These are phyloP conservation scores for Agelas oroides DNA, from an alignment of 37 sponge, comb jelly and placozoan species.

Conservation along the genomic window DNA sequence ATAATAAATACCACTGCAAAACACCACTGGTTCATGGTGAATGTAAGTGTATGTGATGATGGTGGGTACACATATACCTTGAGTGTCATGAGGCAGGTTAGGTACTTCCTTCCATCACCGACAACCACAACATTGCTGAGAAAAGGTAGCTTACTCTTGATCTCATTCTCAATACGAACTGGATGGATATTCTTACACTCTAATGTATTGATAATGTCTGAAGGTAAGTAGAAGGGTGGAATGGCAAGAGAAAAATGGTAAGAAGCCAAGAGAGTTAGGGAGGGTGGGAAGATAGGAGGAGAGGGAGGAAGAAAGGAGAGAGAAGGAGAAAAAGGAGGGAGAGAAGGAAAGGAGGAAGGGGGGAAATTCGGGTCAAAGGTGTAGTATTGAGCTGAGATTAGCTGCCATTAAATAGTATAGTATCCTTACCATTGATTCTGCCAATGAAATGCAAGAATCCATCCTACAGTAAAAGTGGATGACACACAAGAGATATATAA, in stretches of 20 bases:
- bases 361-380: too few species aligned
- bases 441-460: slow-evolving; percentile 77
- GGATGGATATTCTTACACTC: slow-evolving; percentile 91
- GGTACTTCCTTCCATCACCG: slow-evolving; percentile 70
- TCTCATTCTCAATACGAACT: slow-evolving; percentile 72
- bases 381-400: too few species aligned
- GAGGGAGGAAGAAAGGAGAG: too few species aligned
- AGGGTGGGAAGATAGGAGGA: neutral
- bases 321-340: neutral
- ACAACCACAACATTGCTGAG: slow-evolving; percentile 76
- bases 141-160: slow-evolving; percentile 68
- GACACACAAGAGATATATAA: too few species aligned
- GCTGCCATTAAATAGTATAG: too few species aligned
- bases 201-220: slow-evolving; percentile 86
- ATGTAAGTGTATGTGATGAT: too few species aligned
- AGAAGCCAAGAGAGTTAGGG: too few species aligned
- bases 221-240: too few species aligned
- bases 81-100: slow-evolving; percentile 76
- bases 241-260: too few species aligned
- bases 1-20: too few species aligned
- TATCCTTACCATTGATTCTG: slow-evolving; percentile 79
- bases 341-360: neutral
- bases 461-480: slow-evolving; percentile 11
- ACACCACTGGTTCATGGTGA: too few species aligned
- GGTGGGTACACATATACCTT: slow-evolving; percentile 36